Percentiles rank a stretch among this genome's conserved stretches.
Evolutionary conservation across 2,888 invertebrate species (phyloP).

Genomic region (Papilio protenor): DNA sequence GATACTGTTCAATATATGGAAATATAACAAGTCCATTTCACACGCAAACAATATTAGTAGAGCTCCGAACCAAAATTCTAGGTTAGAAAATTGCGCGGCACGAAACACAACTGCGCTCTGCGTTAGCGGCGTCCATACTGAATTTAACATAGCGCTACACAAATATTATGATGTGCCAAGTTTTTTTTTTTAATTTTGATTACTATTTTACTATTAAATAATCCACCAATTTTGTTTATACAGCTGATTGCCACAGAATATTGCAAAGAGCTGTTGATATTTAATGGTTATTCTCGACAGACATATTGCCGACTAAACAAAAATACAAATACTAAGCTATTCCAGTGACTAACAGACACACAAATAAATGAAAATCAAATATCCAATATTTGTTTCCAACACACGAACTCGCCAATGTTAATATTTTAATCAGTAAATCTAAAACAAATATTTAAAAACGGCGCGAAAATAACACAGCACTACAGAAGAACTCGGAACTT

Average conservation of each 20-base stretch:
- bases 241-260: not conserved
- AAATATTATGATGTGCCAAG: conserved; percentile 46
- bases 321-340: not conserved
- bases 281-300: not conserved
- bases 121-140: conserved; percentile 72
- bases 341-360: not conserved
- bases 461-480: conserved; percentile 15
- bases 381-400: not conserved
- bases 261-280: not conserved
- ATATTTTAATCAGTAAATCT: conserved; percentile 6
- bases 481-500: conserved; percentile 19
- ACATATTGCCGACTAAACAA: not conserved
- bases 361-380: conserved; percentile 8
- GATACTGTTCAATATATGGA: conserved; percentile 63
- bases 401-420: not conserved
- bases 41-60: conserved; percentile 75
- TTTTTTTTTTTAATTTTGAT: conserved; percentile 44
- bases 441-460: not conserved
- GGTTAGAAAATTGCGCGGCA: conserved; percentile 66
- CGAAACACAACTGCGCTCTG: conserved; percentile 63
- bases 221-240: not conserved
- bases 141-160: conserved; percentile 59
- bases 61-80: conserved; percentile 78
- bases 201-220: conserved; percentile 42
- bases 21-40: conserved; percentile 80